Conservation (phyloP, 2,797 vertebrate species). For the Scolopax bukidnonensis region DNA sequence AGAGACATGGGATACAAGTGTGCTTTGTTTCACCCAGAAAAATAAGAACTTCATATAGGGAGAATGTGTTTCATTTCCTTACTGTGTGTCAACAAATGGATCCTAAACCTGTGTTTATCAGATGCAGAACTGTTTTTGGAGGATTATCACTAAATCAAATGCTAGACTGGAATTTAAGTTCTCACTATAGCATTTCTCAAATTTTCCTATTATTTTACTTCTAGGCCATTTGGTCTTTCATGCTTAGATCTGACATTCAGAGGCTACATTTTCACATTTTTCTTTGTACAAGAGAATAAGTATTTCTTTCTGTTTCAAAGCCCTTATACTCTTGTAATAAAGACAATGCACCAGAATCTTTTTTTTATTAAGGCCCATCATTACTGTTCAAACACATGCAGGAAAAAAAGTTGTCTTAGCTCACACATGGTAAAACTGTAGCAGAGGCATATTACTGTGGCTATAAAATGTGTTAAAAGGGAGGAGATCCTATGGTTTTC, state of each 20-base stretch:
- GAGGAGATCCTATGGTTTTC: not conserved
- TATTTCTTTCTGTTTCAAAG: not conserved
- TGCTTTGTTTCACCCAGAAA: slow-evolving; percentile 61
- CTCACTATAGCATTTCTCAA: not conserved
- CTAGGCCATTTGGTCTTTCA: slow-evolving; percentile 26
- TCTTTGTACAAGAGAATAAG: not conserved
- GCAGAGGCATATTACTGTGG: not conserved
- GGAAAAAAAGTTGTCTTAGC: not conserved
- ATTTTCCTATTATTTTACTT: not conserved
- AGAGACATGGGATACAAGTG: slow-evolving; percentile 9
- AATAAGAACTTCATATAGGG: slow-evolving; percentile 58
- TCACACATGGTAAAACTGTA: not conserved
- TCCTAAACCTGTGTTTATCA: slow-evolving; percentile 59
- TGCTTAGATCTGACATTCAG: not conserved
- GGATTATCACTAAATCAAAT: slow-evolving; percentile 66
- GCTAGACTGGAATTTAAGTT: slow-evolving; percentile 26
- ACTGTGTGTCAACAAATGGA: slow-evolving; percentile 56
- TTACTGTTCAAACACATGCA: not conserved
- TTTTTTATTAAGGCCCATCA: not conserved
- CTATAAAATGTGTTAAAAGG: not conserved
- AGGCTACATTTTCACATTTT: not conserved
- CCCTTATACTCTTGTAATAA: not conserved
- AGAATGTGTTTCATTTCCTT: slow-evolving; percentile 73
- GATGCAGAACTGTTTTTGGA: slow-evolving; percentile 46
- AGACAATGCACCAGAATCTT: not conserved